Base-by-base conservation (phyloP, 92 coral and sea anemone species). In the Scolanthus callimorphus region DNA sequence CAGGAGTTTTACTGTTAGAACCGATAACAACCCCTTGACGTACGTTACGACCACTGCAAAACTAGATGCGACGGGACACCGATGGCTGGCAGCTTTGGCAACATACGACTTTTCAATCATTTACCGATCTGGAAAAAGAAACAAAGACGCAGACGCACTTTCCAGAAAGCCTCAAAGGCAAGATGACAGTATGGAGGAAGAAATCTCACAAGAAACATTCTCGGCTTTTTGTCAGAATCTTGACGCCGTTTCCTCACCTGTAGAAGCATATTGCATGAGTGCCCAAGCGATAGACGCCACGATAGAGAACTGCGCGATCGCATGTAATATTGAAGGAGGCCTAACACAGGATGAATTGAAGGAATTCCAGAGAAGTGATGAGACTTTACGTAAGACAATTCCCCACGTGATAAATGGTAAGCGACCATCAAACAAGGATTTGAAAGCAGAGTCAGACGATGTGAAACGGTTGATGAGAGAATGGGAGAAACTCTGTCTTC, bases 11-110 rank as follows among this genome's bases (percentile, higher is more conserved):
- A 57, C 27, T 1, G 15, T 57, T 31, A n/a, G n/a, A n/a, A n/a
- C n/a, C n/a, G n/a, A n/a, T n/a, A n/a, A n/a, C n/a, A n/a, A n/a
- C n/a, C n/a, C n/a, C n/a, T n/a, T n/a, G n/a, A n/a, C n/a, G n/a
- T n/a, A n/a, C n/a, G n/a, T n/a, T n/a, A n/a, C n/a, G 3, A 57
- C 62, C 15, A 57, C 62, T 0, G 62, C 62, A 17, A 57, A 57
- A 23, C 27, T 57, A 4, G 62, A 57, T n/a, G 62, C 62, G 0
- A 57, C 47, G 17, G 62, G 62, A 6, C 62, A 57, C 13, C 44
- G 62, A 0, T 57, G 63, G 63, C 12, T 57, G 27, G 63, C 63
- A 0, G 63, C 63, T 17, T 12, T 57, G 3, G 13, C 63, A 0
- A 57, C 25, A 0, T 31, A 57, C 49, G 37, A 57, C 27, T 57